These are phyloP conservation scores for Drosophila testacea DNA, from an alignment of 2,888 invertebrate genomes.

Conservation along the genomic window DNA sequence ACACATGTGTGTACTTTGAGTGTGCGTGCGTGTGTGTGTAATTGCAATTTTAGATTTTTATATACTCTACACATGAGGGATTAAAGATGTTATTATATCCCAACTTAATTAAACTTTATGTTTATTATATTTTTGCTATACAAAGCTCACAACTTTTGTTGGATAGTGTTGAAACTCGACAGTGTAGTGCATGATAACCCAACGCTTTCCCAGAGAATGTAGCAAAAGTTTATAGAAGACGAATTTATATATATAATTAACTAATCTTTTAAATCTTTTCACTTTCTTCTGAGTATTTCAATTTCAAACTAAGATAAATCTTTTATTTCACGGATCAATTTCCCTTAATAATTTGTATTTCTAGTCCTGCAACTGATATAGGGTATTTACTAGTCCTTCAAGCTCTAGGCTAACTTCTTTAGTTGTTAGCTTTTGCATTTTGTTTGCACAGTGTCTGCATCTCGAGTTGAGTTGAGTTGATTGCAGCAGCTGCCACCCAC, in stretches of 20 bases:
- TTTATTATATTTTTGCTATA: background rate
- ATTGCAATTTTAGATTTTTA: constrained; percentile 60
- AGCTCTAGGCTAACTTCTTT: constrained; percentile 2
- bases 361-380: background rate
- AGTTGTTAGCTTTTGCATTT: constrained; percentile 57
- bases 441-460: constrained; percentile 73
- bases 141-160: constrained; percentile 19
- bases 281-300: background rate
- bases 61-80: constrained; percentile 44
- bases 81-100: constrained; percentile 17
- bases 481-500: constrained; percentile 59
- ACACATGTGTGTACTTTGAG: constrained; percentile 9
- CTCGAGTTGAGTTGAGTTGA: constrained; percentile 58
- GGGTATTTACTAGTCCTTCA: constrained; percentile 23
- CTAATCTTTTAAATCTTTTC: too few species aligned
- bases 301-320: too few species aligned
- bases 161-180: constrained; percentile 8
- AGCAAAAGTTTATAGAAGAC: background rate
- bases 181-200: background rate
- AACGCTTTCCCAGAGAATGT: background rate
- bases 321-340: too few species aligned
- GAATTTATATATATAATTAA: background rate
- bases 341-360: too few species aligned
- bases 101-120: constrained; percentile 7
- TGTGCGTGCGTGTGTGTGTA: constrained; percentile 27